Evolutionary conservation across 2,797 vertebrate genomes (phyloP), one percentile per base, ranked within the genome.

Genomic region (Emys orbicularis): DNA sequence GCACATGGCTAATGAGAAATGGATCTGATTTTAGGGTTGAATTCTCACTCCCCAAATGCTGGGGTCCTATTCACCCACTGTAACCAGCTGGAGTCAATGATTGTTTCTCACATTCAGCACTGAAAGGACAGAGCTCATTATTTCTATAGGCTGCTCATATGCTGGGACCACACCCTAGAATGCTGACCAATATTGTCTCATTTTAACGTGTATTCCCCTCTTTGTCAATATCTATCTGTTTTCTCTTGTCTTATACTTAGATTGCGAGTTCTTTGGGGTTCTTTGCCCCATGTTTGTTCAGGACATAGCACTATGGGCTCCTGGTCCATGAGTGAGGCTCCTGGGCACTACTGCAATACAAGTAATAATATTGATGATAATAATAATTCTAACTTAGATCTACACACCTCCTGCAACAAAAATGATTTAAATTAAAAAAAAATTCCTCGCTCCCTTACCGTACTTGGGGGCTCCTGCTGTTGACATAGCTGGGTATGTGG

Each of bases 401-500:
- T 29, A 82, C 76, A 27, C 50, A 74, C 10, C 6, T n/a, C 31
- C 25, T 61, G 16, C 21, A 81, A 13, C 79, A 12, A 4, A 18
- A 31, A 7, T 0, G 2, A 10, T 5, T 49, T 34, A 13, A 13
- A 29, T n/a, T 21, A 4, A 47, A 76, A 44, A 31, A 15, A 3
- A 3, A 12, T 0, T 5, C 61, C 8, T 2, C 41, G 2, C 23
- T 3, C 0, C 4, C 68, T 13, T 3, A 23, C 21, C 49, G 9
- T 4, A 1, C 52, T 76, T 54, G 0, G 25, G 18, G 3, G 6
- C 0, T 0, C 76, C 77, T 0, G 0, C 21, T 34, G 37, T 81
- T 37, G 47, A n/a, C 0, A 0, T 84, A 65, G 95, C 84, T 90
- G 90, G 50, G 5, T 3, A 13, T 21, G 84, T 80, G 84, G 49